Conservation (phyloP, 1,140 invertebrate species). For the Drosophila tsacasi region DNA sequence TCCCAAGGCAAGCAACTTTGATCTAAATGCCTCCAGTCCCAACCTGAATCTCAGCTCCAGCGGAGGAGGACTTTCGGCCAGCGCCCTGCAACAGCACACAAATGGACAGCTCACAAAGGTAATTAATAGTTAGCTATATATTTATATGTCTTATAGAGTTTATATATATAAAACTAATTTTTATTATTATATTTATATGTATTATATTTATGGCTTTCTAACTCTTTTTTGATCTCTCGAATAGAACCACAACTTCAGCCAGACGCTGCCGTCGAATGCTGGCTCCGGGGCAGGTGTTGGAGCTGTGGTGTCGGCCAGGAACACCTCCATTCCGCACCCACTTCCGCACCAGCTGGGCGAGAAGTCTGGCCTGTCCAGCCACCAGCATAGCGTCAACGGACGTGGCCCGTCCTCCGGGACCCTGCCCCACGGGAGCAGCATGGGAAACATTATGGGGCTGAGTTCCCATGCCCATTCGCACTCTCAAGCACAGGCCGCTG, state of each 20-base stretch:
- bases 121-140: conserved; percentile 30
- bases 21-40: conserved; percentile 76
- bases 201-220: too few species aligned
- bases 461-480: conserved; percentile 36
- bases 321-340: conserved; percentile 84
- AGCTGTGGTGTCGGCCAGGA: conserved; percentile 70
- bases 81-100: conserved; percentile 68
- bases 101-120: conserved; percentile 69
- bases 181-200: too few species aligned
- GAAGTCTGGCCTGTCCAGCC: conserved; percentile 50
- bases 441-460: conserved; percentile 49
- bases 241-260: conserved; percentile 65
- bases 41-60: conserved; percentile 61
- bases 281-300: conserved; percentile 29
- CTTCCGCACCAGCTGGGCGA: conserved; percentile 79
- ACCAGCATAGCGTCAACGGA: conserved; percentile 48
- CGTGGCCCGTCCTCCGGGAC: conserved; percentile 39
- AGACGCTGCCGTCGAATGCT: conserved; percentile 57
- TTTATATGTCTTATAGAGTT: background rate
- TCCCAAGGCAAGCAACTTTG: conserved; percentile 59
- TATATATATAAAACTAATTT: too few species aligned
- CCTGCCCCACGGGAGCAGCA: conserved; percentile 42
- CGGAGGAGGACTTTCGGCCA: conserved; percentile 48
- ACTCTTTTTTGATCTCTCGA: background rate
- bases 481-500: conserved; percentile 7